Evolutionary conservation across 2,797 vertebrate genomes (phyloP).

Genomic region (Fringilla coelebs): DNA sequence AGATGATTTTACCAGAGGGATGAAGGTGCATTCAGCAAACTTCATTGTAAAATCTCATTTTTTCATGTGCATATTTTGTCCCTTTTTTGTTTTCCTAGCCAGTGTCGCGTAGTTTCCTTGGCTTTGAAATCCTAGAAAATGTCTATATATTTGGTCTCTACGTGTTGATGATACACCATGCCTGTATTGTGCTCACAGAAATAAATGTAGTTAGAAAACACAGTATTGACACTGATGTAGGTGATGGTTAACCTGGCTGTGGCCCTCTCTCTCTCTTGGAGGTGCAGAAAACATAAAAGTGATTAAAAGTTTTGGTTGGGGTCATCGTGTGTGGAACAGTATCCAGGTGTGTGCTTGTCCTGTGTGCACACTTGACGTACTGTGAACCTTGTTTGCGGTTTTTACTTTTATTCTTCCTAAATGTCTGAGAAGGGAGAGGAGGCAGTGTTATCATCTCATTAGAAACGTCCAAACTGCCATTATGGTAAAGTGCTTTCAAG

Average conservation of each 20-base stretch:
- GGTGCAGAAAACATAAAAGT: not conserved
- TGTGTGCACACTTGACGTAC: not conserved
- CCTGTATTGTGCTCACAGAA: not conserved
- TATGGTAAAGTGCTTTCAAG: not conserved
- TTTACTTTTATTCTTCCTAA: not conserved
- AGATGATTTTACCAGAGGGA: not conserved
- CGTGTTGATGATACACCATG: not conserved
- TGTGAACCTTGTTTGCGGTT: not conserved
- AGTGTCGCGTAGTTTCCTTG: not conserved
- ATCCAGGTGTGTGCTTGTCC: not conserved
- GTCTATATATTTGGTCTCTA: not conserved
- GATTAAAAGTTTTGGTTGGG: not conserved
- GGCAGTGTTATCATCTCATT: not conserved
- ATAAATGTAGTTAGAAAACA: not conserved
- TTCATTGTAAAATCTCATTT: not conserved
- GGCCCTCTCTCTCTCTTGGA: not conserved
- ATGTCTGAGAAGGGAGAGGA: not conserved
- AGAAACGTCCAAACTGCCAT: not conserved
- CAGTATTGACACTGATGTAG: not conserved
- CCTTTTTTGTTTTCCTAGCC: constrained; percentile 23
- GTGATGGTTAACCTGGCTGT: not conserved
- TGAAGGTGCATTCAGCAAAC: not conserved
- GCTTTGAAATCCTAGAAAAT: constrained; percentile 1
- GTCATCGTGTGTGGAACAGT: not conserved
- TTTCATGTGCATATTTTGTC: constrained; percentile 14